These are phyloP conservation scores for Anolis sagrei DNA, from an alignment of 2,113 vertebrate species.

Conservation along the genomic window DNA sequence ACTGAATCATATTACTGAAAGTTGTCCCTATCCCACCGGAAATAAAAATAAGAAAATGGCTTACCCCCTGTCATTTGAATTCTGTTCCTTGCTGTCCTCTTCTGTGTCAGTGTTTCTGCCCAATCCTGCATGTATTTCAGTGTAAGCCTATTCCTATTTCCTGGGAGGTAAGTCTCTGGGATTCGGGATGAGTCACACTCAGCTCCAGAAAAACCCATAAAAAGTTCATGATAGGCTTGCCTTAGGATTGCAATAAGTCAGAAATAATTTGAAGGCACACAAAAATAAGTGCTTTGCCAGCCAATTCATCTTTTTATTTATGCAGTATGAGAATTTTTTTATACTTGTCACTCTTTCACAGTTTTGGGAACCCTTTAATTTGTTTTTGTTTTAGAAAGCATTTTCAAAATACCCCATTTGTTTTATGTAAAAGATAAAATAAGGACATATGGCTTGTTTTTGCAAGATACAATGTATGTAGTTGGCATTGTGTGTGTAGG, in stretches of 20 bases:
- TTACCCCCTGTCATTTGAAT: background rate
- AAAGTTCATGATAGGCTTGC: no score
- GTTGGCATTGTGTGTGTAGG: no score
- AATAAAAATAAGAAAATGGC: background rate
- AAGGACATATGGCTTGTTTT: background rate
- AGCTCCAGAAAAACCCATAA: no score
- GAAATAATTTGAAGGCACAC: no score
- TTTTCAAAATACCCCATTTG: background rate
- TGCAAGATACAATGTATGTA: background rate
- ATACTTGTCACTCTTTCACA: background rate
- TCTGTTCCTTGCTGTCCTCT: background rate
- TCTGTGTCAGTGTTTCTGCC: background rate
- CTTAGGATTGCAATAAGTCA: no score
- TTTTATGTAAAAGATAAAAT: background rate
- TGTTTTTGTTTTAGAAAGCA: background rate
- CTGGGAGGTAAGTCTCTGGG: background rate
- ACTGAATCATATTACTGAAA: constrained; percentile 4
- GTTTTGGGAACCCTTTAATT: background rate
- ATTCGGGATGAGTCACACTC: no score
- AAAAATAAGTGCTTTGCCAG: no score
- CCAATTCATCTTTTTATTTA: no score
- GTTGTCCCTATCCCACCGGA: background rate
- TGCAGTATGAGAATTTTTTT: no score
- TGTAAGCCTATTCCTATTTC: background rate
- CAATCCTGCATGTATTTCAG: background rate